phyloP scores from a whole-genome alignment of 2,888 invertebrate genomes.

The Clistopyga incitator region DNA sequence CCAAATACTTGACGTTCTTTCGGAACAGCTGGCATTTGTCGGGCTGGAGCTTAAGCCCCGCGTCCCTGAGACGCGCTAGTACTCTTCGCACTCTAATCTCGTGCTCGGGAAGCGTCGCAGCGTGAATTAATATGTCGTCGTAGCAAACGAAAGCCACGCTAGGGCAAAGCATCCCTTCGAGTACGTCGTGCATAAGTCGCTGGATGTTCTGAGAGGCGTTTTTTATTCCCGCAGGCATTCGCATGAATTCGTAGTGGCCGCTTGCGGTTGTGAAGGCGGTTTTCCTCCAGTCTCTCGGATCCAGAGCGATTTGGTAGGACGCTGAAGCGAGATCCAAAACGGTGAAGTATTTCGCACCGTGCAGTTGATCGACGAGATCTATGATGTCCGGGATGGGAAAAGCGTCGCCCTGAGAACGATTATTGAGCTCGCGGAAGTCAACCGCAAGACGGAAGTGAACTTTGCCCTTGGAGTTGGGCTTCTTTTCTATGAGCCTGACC shows the following conservation, averaged over 20 bases:
- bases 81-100: conserved; percentile 43
- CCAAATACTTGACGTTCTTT: conserved; percentile 36
- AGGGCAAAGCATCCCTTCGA: conserved; percentile 15
- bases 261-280: conserved; percentile 52
- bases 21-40: conserved; percentile 52
- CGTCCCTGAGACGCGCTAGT: conserved; percentile 22
- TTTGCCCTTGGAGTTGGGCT: conserved; percentile 24
- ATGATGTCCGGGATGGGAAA: conserved; percentile 41
- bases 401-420: conserved; percentile 16
- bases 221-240: conserved; percentile 51
- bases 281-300: conserved; percentile 35
- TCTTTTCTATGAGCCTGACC: conserved; percentile 24
- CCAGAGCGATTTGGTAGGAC: conserved; percentile 48
- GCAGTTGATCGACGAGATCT: conserved; percentile 46
- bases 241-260: conserved; percentile 57
- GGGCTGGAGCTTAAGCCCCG: conserved; percentile 44
- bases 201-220: conserved; percentile 43
- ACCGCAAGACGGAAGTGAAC: background rate
- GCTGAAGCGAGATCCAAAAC: conserved; percentile 61
- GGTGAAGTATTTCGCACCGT: conserved; percentile 51
- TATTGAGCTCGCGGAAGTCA: conserved; percentile 33
- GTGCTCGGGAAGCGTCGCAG: conserved; percentile 46
- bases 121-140: conserved; percentile 57
- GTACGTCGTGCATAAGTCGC: conserved; percentile 47
- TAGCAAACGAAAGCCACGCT: conserved; percentile 40